A percentile compares a stretch with the other conserved stretches of the same genome.
Evolutionary conservation across 2,888 invertebrate species (phyloP).

Genomic region (Ischnus inquisitorius): DNA sequence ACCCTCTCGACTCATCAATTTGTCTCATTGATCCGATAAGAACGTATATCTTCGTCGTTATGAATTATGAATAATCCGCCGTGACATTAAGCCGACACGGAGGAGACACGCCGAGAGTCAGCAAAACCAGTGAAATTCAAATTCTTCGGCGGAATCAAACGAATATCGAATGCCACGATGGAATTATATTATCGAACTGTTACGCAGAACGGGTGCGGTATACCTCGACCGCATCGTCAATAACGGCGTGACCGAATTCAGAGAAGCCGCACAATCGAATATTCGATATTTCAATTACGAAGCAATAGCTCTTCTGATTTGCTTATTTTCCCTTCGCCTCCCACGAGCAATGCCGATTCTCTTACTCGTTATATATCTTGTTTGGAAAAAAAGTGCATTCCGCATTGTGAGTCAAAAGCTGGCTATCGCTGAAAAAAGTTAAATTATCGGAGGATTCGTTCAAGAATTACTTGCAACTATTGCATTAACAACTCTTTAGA

Average conservation of each 20-base stretch:
- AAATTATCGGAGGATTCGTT: no score
- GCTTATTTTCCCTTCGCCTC: no score
- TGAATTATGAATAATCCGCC: constrained; percentile 11
- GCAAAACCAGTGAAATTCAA: constrained; percentile 32
- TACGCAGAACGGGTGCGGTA: constrained; percentile 14
- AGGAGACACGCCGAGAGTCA: constrained; percentile 44
- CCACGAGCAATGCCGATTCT: no score
- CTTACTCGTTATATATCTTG: not conserved
- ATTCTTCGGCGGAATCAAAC: constrained; percentile 17
- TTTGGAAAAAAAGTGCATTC: no score
- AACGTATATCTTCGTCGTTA: not conserved
- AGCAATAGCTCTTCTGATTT: not conserved
- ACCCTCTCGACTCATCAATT: not conserved
- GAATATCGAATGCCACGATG: constrained; percentile 47
- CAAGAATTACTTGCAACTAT: no score
- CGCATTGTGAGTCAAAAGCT: no score
- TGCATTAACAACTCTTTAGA: no score
- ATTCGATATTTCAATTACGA: constrained; percentile 7
- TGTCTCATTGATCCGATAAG: not conserved
- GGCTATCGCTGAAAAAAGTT: no score
- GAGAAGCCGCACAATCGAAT: constrained; percentile 29
- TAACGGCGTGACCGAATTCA: constrained; percentile 44
- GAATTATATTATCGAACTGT: constrained; percentile 59
- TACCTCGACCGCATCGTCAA: constrained; percentile 14
- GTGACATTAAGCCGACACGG: constrained; percentile 44